Evolutionary conservation across 2,888 invertebrate species (phyloP).

Genomic region (Cheilosia soror): DNA sequence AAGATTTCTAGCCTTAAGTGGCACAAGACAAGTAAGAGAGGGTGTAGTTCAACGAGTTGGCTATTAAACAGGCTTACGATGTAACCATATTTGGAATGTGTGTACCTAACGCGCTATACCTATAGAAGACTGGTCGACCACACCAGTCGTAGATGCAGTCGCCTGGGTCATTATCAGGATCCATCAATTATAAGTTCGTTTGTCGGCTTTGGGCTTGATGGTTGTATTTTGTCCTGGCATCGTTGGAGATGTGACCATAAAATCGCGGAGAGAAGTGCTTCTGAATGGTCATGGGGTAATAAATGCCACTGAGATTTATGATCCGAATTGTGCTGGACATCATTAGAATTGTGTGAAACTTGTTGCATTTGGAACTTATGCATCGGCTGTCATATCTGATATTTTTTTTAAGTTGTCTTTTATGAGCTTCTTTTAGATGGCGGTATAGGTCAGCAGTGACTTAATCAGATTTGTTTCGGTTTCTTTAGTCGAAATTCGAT

Average conservation of each 20-base stretch:
- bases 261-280: slow-evolving; percentile 35
- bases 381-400: too few relatives aligned
- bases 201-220: slow-evolving; percentile 34
- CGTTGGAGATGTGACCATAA: slow-evolving; percentile 23
- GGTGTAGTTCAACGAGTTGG: slow-evolving; percentile 4
- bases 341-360: slow-evolving; percentile 49
- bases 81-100: slow-evolving; percentile 26
- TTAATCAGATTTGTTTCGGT: too few relatives aligned
- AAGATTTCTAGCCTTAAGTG: slow-evolving; percentile 26
- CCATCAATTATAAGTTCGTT: slow-evolving; percentile 65
- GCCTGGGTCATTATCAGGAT: slow-evolving; percentile 57
- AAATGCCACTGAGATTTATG: slow-evolving; percentile 53
- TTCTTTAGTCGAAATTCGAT: too few relatives aligned
- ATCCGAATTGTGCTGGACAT: slow-evolving; percentile 1
- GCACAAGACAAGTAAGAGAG: not conserved
- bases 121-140: slow-evolving; percentile 42
- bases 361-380: too few relatives aligned
- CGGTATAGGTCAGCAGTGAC: too few relatives aligned
- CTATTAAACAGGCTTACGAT: slow-evolving; percentile 54
- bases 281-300: slow-evolving; percentile 43
- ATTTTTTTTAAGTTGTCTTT: too few relatives aligned
- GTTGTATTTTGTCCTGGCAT: slow-evolving; percentile 33
- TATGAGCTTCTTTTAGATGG: too few relatives aligned
- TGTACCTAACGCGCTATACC: not conserved
- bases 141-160: slow-evolving; percentile 7